Evolutionary conservation across 1,140 invertebrate species (phyloP).

Genomic region (Anoplophora glabripennis): DNA sequence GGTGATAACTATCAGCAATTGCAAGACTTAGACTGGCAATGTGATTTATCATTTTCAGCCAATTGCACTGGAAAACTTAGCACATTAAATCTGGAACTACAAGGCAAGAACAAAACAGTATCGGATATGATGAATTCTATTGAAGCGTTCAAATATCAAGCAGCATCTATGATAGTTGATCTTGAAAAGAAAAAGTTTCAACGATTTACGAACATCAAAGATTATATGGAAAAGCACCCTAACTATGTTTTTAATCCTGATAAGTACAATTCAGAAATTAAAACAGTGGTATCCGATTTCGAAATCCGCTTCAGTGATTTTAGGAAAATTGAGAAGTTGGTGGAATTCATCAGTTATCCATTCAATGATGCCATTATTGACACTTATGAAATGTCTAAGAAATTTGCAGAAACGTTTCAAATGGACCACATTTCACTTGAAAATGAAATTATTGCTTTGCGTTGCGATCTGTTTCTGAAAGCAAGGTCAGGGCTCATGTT

Average conservation of each 20-base stretch:
- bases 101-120: constrained; percentile 30
- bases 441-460: constrained; percentile 11
- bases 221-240: constrained; percentile 11
- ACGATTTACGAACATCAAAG: constrained; percentile 12
- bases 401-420: constrained; percentile 17
- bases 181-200: constrained; percentile 10
- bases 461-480: constrained; percentile 4
- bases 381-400: constrained; percentile 14
- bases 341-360: constrained; percentile 22
- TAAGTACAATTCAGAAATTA: constrained; percentile 11
- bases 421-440: constrained; percentile 4
- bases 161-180: constrained; percentile 16
- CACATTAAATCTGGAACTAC: constrained; percentile 36
- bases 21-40: constrained; percentile 33
- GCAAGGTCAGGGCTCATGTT: constrained; percentile 11
- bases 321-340: constrained; percentile 12
- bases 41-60: constrained; percentile 33
- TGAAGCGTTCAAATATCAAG: constrained; percentile 12
- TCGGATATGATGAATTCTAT: constrained; percentile 36
- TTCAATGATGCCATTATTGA: constrained; percentile 17
- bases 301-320: constrained; percentile 13
- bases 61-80: constrained; percentile 40
- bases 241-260: constrained; percentile 14
- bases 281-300: constrained; percentile 14
- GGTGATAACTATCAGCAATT: constrained; percentile 33